phyloP scores from a whole-genome alignment of 2,888 invertebrate species.

The Clanis bilineata region DNA sequence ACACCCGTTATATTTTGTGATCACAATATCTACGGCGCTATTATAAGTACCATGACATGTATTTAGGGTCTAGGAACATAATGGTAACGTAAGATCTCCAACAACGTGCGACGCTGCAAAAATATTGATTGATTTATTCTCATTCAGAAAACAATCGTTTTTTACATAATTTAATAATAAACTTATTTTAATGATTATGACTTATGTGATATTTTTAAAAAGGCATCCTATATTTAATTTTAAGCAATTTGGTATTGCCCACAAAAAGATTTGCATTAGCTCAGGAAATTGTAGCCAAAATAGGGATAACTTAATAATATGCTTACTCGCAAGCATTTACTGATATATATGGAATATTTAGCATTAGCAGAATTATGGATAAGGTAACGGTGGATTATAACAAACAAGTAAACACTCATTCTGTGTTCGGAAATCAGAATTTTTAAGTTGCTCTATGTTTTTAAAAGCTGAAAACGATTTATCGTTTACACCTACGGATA shows the following conservation, averaged over 20 bases:
- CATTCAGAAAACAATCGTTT: not conserved
- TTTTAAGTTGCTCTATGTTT: too few relatives aligned
- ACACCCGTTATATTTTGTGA: not conserved
- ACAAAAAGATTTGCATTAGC: not conserved
- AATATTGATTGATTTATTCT: not conserved
- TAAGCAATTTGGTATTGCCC: not conserved
- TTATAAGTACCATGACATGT: constrained; percentile 6
- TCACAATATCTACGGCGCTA: constrained; percentile 12
- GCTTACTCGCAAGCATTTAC: too few relatives aligned
- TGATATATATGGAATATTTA: too few relatives aligned
- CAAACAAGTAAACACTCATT: too few relatives aligned
- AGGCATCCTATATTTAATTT: not conserved
- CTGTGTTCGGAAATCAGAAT: too few relatives aligned
- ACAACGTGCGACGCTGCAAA: not conserved
- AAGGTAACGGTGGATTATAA: too few relatives aligned
- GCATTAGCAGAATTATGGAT: too few relatives aligned
- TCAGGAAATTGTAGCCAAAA: too few relatives aligned
- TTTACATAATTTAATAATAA: not conserved
- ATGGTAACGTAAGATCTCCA: not conserved
- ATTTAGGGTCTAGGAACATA: constrained; percentile 10
- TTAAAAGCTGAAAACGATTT: too few relatives aligned
- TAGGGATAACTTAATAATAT: too few relatives aligned
- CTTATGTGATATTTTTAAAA: not conserved
- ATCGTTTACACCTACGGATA: too few relatives aligned
- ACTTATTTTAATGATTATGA: not conserved